Evolutionary conservation across 2,113 vertebrate species (phyloP), one percentile per base, ranked within the genome.

Genomic region (Hydrochoerus hydrochaeris): DNA sequence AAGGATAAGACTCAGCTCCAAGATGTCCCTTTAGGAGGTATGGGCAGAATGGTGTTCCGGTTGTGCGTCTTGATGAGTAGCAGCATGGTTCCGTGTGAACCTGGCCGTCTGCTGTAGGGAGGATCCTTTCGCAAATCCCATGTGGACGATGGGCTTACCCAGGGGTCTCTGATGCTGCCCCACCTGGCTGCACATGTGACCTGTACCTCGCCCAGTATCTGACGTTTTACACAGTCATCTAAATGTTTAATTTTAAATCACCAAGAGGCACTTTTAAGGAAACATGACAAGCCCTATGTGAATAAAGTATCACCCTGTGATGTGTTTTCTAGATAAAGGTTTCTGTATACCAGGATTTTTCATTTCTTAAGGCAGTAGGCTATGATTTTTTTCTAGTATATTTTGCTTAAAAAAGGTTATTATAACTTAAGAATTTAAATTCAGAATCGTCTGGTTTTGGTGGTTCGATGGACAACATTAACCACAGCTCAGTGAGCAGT

Each of bases 1-100:
- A 99, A 99, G 98, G 99, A 99, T 98, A 99, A 99, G 98, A 99
- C 99, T 0, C 99, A 99, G 98, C 98, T 98, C 98, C 99, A 99
- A 91, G 99, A 99, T 95, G 98, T 98, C 58, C 99, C 99, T 58
- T 99, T 99, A 95, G 99, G 99, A 99, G 99, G 99, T 99, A 98
- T 97, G 98, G 96, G 97, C 94, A 97, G 96, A 97, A 54, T 11
- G 91, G 38, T 65, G 60, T 88, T 95, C 90, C 85, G 63, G 57
- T 38, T 32, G 3, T 88, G 41, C 86, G 10, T 86, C 62, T 16
- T 52, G 41, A 3, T 62, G 8, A 65, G 73, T 17, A 20, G 73
- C 17, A 41, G 57, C 44, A 0, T 14, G 2, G 9, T 54, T 26
- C 26, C 38, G 65, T 24, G 0, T 1, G 1, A 83, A 41, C 57